Conservation (phyloP, 2,888 invertebrate species). For the Strigamia maritima region DNA sequence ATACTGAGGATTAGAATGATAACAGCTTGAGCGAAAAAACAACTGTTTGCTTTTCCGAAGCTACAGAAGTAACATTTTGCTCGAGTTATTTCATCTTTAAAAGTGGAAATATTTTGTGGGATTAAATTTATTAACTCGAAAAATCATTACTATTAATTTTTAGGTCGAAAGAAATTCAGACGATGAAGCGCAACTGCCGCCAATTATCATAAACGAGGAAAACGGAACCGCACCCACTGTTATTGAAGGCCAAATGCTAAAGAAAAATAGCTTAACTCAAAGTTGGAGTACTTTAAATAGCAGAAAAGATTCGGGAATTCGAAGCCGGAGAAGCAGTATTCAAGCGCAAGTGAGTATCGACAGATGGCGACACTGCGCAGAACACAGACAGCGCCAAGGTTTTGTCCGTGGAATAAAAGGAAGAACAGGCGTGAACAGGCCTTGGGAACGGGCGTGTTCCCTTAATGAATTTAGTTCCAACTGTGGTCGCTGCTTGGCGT, state of each 20-base stretch:
- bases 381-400: neutral
- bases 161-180: conserved; percentile 2
- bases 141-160: neutral
- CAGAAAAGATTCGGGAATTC: conserved; percentile 81
- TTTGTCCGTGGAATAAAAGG: too few species aligned
- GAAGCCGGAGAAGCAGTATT: conserved; percentile 48
- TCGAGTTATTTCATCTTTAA: too few species aligned
- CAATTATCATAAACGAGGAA: neutral
- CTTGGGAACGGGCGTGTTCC: too few species aligned
- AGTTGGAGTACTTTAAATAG: conserved; percentile 63
- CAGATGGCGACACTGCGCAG: neutral
- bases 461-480: too few species aligned
- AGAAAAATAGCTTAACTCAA: conserved; percentile 36
- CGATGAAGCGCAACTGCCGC: neutral
- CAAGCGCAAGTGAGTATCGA: conserved; percentile 40
- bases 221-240: conserved; percentile 35
- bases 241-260: conserved; percentile 31
- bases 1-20: neutral
- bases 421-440: too few species aligned
- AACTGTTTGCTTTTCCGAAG: neutral
- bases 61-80: neutral
- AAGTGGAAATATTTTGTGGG: neutral
- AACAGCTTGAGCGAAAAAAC: neutral
- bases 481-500: too few species aligned
- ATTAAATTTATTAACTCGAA: neutral